These are phyloP conservation scores for Hormaphis cornu DNA, from an alignment of 1,140 invertebrate genomes.

Conservation along the genomic window DNA sequence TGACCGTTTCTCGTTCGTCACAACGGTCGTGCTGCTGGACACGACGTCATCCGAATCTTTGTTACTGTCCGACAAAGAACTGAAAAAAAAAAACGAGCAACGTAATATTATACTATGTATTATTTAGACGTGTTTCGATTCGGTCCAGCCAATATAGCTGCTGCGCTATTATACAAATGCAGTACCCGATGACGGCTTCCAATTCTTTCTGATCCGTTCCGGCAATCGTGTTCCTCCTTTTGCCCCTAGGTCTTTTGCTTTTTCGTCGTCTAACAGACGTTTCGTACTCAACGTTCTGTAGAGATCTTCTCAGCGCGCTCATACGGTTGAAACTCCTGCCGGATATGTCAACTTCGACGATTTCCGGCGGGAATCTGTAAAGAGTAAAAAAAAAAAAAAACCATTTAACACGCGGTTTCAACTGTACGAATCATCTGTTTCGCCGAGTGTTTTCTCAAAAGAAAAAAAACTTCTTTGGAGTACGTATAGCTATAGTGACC, in stretches of 20 bases:
- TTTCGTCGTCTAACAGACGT: slow-evolving; percentile 48
- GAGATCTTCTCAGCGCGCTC: slow-evolving; percentile 68
- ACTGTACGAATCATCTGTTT: too few species aligned
- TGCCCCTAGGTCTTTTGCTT: slow-evolving; percentile 65
- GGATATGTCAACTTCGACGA: slow-evolving; percentile 77
- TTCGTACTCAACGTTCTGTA: slow-evolving; percentile 47
- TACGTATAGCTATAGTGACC: too few species aligned
- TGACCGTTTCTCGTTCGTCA: slow-evolving; percentile 54
- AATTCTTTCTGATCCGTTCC: slow-evolving; percentile 80
- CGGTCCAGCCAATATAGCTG: too few species aligned
- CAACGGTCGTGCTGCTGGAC: slow-evolving; percentile 12
- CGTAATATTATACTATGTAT: too few species aligned
- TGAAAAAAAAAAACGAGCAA: slow-evolving; percentile 38
- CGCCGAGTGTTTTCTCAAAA: too few species aligned
- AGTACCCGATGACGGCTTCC: slow-evolving; percentile 38
- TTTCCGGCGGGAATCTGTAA: slow-evolving; percentile 70
- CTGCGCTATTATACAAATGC: too few species aligned
- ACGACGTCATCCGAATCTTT: slow-evolving; percentile 44
- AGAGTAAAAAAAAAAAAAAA: not conserved
- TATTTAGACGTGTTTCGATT: not conserved
- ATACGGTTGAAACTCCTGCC: slow-evolving; percentile 77
- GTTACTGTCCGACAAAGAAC: slow-evolving; percentile 48
- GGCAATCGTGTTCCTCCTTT: slow-evolving; percentile 79
- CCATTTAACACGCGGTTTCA: not conserved
- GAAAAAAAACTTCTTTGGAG: too few species aligned